Evolutionary conservation across 2,888 invertebrate species (phyloP).

Genomic region (Calameuta idolon): DNA sequence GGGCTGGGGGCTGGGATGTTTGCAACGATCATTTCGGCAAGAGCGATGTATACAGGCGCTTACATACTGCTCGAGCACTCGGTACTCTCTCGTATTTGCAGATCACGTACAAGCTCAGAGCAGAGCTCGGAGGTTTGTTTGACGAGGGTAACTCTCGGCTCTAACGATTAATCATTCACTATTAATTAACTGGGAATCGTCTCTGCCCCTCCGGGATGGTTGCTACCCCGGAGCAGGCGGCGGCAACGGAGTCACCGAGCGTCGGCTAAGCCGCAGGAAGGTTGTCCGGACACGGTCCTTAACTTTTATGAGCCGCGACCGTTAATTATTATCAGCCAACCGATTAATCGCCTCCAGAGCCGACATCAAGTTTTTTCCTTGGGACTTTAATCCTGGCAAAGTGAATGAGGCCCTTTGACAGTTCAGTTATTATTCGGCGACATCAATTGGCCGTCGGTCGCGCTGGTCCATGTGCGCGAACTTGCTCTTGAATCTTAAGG

Average conservation of each 20-base stretch:
- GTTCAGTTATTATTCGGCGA: too few species aligned
- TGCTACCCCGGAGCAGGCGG: too few species aligned
- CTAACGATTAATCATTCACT: constrained; percentile 61
- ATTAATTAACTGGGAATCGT: constrained; percentile 60
- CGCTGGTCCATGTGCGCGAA: too few species aligned
- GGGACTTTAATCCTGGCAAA: too few species aligned
- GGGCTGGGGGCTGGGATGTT: too few species aligned
- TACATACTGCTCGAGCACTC: constrained; percentile 26
- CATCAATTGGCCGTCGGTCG: too few species aligned
- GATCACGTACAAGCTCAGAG: constrained; percentile 52
- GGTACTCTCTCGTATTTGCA: constrained; percentile 46
- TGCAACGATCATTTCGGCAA: too few species aligned
- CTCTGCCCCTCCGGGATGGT: constrained; percentile 16
- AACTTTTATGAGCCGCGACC: constrained; percentile 53
- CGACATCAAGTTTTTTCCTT: neutral
- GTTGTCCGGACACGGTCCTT: constrained; percentile 51
- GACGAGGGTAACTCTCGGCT: constrained; percentile 54
- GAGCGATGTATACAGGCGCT: constrained; percentile 14
- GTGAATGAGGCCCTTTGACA: too few species aligned
- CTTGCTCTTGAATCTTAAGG: too few species aligned
- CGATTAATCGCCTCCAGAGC: constrained; percentile 22
- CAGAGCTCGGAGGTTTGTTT: constrained; percentile 54
- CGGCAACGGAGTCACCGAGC: too few species aligned
- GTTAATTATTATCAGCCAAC: constrained; percentile 51
- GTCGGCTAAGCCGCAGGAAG: constrained; percentile 34